These are phyloP conservation scores for Eristalinus aeneus DNA, from an alignment of 2,888 invertebrate genomes.

Conservation along the genomic window DNA sequence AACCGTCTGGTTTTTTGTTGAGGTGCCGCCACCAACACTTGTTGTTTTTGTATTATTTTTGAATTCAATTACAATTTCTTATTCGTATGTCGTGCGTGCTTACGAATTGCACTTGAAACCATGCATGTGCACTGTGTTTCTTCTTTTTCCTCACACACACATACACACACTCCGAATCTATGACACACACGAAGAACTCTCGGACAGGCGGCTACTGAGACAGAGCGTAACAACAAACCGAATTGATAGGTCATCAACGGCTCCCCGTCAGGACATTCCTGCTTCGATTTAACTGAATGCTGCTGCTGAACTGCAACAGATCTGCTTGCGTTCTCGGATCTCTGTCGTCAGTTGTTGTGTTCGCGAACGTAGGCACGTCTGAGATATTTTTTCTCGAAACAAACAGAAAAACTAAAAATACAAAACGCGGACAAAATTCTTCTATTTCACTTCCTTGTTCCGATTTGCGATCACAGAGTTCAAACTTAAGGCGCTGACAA, in stretches of 20 bases:
- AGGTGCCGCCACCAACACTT: not conserved
- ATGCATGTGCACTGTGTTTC: slow-evolving; percentile 61
- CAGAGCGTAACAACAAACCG: slow-evolving; percentile 18
- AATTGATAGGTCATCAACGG: not conserved
- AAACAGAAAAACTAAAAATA: not conserved
- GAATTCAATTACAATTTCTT: slow-evolving; percentile 65
- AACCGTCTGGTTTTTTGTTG: not conserved
- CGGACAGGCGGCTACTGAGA: not conserved
- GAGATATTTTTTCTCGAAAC: not conserved
- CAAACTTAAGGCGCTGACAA: not conserved
- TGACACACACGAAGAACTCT: not conserved
- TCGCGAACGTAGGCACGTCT: not conserved
- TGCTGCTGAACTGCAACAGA: not conserved
- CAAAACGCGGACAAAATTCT: slow-evolving; percentile 11
- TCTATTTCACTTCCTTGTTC: slow-evolving; percentile 54
- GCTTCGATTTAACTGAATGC: not conserved
- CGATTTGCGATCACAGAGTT: slow-evolving; percentile 17
- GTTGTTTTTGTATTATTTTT: slow-evolving; percentile 25
- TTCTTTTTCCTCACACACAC: not conserved
- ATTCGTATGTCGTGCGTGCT: slow-evolving; percentile 61
- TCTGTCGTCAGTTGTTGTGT: not conserved
- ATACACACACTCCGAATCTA: not conserved
- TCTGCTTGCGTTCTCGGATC: not conserved
- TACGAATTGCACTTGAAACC: slow-evolving; percentile 58
- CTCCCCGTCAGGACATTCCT: not conserved